Evolutionary conservation across 2,888 invertebrate species (phyloP).

Genomic region (Drosophila melanosoma): DNA sequence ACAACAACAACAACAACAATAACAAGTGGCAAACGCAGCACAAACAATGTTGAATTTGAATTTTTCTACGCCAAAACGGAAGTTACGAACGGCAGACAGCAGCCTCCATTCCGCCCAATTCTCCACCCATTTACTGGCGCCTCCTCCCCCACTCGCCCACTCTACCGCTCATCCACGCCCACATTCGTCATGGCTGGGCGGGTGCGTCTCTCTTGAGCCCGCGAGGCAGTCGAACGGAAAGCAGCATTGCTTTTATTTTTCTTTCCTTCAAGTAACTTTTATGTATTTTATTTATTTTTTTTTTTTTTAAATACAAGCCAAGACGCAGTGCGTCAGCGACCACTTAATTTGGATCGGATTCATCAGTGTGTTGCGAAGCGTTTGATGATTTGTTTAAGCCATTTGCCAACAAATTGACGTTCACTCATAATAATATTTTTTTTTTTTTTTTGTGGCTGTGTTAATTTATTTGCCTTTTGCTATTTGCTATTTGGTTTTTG

Average conservation of each 20-base stretch:
- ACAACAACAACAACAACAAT: constrained; percentile 14
- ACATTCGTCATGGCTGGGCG: constrained; percentile 70
- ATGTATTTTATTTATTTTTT: constrained; percentile 2
- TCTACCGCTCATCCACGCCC: constrained; percentile 18
- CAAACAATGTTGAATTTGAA: constrained; percentile 32
- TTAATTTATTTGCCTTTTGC: constrained; percentile 24
- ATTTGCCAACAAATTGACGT: constrained; percentile 65
- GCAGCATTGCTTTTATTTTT: constrained; percentile 48
- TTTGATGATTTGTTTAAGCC: constrained; percentile 69
- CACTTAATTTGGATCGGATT: constrained; percentile 62
- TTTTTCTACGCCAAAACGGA: constrained; percentile 54
- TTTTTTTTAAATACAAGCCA: constrained; percentile 15
- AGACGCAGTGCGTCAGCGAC: constrained; percentile 22
- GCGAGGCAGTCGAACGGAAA: constrained; percentile 66
- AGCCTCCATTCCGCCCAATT: constrained; percentile 2
- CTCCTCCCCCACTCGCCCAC: not conserved
- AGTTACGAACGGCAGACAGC: constrained; percentile 42
- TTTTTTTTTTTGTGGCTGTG: constrained; percentile 12
- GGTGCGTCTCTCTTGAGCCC: constrained; percentile 54
- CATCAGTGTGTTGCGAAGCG: constrained; percentile 59
- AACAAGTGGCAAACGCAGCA: constrained; percentile 30
- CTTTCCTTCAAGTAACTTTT: constrained; percentile 14
- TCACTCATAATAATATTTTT: constrained; percentile 32
- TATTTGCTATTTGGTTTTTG: constrained; percentile 8
- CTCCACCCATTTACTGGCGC: not conserved